Evolutionary conservation across 1,140 invertebrate species (phyloP).

Genomic region (Dermatophagoides farinae): DNA sequence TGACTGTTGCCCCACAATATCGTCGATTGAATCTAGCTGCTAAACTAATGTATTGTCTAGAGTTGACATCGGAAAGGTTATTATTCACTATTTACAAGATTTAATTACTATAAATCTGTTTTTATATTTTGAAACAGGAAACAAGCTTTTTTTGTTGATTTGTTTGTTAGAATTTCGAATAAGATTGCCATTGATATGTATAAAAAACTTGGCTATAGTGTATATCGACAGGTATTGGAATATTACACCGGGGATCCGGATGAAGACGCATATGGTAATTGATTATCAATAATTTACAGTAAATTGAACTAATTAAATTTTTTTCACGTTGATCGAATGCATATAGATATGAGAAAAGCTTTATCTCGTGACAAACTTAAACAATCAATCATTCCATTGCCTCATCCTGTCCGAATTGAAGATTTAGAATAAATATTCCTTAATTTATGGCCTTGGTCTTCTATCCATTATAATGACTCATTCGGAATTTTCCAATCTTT

Average conservation of each 20-base stretch:
- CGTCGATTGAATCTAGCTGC: slow-evolving; percentile 72
- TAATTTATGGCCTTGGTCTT: background rate
- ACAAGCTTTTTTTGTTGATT: slow-evolving; percentile 88
- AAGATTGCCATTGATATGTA: slow-evolving; percentile 96
- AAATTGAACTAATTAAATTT: slow-evolving; percentile 7
- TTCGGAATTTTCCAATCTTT: too few relatives aligned
- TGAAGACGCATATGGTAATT: slow-evolving; percentile 90
- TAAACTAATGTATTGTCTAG: slow-evolving; percentile 80
- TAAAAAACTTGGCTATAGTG: slow-evolving; percentile 81
- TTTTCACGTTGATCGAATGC: slow-evolving; percentile 15
- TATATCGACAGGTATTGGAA: slow-evolving; percentile 83
- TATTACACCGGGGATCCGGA: slow-evolving; percentile 93
- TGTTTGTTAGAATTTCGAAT: slow-evolving; percentile 94
- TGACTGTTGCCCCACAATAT: slow-evolving; percentile 87
- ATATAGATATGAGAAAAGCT: slow-evolving; percentile 91
- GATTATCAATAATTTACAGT: slow-evolving; percentile 10
- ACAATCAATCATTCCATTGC: slow-evolving; percentile 77
- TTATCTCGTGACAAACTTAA: slow-evolving; percentile 73
- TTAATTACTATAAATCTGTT: background rate
- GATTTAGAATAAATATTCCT: slow-evolving; percentile 51
- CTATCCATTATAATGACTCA: too few relatives aligned
- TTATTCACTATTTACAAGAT: slow-evolving; percentile 1
- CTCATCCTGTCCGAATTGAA: slow-evolving; percentile 80
- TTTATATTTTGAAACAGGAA: slow-evolving; percentile 45
- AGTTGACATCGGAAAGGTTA: slow-evolving; percentile 86